Conservation (phyloP, 2,113 vertebrate genomes). For the Phyllostomus hastatus region DNA sequence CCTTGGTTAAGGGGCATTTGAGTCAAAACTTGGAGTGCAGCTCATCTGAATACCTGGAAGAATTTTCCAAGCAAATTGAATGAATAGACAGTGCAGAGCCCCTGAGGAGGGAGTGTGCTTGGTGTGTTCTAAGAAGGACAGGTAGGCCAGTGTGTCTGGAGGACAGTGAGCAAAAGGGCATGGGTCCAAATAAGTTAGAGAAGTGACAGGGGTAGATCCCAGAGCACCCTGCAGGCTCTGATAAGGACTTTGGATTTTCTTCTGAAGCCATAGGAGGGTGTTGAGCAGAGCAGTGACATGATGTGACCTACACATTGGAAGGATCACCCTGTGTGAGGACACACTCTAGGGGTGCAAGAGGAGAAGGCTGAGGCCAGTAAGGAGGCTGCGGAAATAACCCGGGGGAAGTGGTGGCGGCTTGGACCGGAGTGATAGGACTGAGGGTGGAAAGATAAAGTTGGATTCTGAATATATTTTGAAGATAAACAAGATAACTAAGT, state of each 20-base stretch:
- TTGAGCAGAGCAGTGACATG: neutral
- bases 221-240: neutral
- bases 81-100: neutral
- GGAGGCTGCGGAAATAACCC: neutral
- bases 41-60: neutral
- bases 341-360: neutral
- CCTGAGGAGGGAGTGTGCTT: neutral
- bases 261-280: neutral
- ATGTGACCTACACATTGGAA: neutral
- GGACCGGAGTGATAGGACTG: neutral
- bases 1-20: neutral
- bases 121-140: neutral
- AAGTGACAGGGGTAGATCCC: neutral
- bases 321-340: neutral
- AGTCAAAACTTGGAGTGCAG: neutral
- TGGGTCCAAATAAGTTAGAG: neutral
- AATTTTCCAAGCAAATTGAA: neutral
- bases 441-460: neutral
- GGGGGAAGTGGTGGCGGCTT: neutral
- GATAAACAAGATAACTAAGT: neutral
- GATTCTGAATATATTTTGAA: neutral
- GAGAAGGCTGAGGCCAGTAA: neutral
- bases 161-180: neutral
- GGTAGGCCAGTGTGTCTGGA: neutral
- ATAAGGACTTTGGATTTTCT: neutral